A percentile compares a stretch with the other conserved stretches of the same genome.
Evolutionary conservation across 2,113 vertebrate genomes (phyloP).

Genomic region (Casuarius casuarius): DNA sequence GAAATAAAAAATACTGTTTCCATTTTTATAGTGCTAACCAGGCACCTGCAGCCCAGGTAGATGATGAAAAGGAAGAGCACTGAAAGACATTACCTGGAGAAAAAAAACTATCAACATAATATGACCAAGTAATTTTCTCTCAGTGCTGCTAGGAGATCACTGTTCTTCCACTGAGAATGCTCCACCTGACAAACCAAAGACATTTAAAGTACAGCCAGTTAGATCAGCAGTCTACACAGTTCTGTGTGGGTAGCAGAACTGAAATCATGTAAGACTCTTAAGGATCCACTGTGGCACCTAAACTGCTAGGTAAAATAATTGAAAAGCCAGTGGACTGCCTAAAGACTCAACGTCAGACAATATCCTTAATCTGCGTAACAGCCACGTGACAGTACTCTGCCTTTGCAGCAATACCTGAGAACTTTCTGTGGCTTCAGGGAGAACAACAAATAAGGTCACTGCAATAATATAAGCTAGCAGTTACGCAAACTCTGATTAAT

Average conservation of each 20-base stretch:
- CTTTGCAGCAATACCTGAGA: neutral
- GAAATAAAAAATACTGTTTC: neutral
- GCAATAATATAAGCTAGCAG: neutral
- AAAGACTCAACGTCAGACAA: neutral
- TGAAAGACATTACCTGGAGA: neutral
- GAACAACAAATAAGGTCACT: neutral
- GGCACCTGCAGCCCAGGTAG: neutral
- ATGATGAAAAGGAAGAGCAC: neutral
- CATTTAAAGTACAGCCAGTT: neutral
- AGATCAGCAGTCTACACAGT: neutral
- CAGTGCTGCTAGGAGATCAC: neutral
- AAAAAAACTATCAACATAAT: neutral
- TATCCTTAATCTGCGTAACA: neutral
- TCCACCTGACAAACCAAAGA: neutral
- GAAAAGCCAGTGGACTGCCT: neutral
- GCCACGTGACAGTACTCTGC: accelerated
- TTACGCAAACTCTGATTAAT: neutral
- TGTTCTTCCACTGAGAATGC: neutral
- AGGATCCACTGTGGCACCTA: neutral
- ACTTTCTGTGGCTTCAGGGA: neutral
- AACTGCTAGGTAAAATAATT: neutral
- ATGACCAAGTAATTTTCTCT: neutral
- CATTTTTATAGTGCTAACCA: neutral
- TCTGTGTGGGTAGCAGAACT: neutral
- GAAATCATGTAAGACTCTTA: neutral